Percentiles rank a stretch among this genome's conserved stretches.
Conservation (phyloP, 2,888 invertebrate genomes). For the Pedicia rivosa region DNA sequence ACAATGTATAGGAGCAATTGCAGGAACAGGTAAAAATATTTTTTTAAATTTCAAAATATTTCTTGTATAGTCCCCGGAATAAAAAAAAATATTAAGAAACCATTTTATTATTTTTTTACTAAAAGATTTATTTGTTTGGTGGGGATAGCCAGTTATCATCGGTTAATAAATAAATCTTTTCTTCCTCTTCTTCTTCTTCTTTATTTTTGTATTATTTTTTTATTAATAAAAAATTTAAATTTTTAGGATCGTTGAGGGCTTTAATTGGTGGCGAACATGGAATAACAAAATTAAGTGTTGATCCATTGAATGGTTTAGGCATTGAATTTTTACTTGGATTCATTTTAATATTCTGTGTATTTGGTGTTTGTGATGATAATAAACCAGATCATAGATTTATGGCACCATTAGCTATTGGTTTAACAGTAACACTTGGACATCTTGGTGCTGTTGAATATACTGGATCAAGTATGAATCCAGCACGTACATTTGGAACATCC, state of each 20-base stretch:
- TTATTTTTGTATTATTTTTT: neutral
- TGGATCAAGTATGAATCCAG: constrained; percentile 87
- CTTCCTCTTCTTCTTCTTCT: too few species aligned
- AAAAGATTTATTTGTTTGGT: too few species aligned
- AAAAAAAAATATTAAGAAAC: too few species aligned
- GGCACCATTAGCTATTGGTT: constrained; percentile 75
- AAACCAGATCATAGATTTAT: constrained; percentile 56
- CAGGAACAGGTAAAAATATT: constrained; percentile 61
- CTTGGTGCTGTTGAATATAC: constrained; percentile 70
- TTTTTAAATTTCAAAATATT: too few species aligned
- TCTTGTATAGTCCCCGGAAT: too few species aligned
- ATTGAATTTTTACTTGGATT: constrained; percentile 84
- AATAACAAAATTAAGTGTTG: constrained; percentile 48
- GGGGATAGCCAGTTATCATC: too few species aligned
- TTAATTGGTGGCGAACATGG: constrained; percentile 46
- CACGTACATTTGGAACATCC: constrained; percentile 75
- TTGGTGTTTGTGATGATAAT: constrained; percentile 45
- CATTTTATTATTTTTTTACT: too few species aligned
- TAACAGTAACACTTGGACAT: constrained; percentile 73
- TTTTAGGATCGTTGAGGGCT: constrained; percentile 51
- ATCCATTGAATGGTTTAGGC: constrained; percentile 66
- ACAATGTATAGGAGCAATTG: constrained; percentile 69
- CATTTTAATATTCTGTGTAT: constrained; percentile 77
- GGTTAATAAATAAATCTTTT: too few species aligned
- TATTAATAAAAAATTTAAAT: constrained; percentile 4